Evolutionary conservation across 2,888 invertebrate genomes (phyloP).

Genomic region (Eugnorisma glareosa): DNA sequence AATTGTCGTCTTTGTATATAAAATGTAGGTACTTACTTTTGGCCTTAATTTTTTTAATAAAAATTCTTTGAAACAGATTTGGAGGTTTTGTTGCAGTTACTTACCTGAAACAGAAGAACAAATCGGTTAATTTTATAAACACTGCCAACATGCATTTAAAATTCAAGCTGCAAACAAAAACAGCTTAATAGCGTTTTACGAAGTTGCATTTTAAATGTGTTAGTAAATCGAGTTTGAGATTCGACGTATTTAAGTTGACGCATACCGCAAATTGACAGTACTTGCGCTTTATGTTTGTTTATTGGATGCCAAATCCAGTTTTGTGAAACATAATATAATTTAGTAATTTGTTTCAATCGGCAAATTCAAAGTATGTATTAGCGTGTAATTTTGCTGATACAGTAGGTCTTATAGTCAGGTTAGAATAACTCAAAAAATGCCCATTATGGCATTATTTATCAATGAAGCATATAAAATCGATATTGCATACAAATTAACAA

Average conservation of each 20-base stretch:
- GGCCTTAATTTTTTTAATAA: background rate
- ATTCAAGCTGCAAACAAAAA: constrained; percentile 8
- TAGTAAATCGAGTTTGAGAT: constrained; percentile 20
- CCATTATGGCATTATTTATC: too few species aligned
- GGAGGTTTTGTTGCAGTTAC: background rate
- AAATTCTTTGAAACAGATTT: background rate
- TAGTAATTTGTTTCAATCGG: too few species aligned
- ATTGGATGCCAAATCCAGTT: background rate
- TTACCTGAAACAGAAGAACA: constrained; percentile 39
- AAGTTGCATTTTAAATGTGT: constrained; percentile 18
- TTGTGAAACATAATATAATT: background rate
- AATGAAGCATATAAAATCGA: too few species aligned
- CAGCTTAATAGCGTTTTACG: constrained; percentile 10
- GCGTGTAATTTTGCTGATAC: too few species aligned
- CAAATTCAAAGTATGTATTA: too few species aligned
- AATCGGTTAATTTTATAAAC: constrained; percentile 15
- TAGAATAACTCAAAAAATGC: too few species aligned
- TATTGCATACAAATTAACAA: too few species aligned
- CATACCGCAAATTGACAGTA: constrained; percentile 14
- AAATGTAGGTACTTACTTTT: too few species aligned
- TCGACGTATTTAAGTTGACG: constrained; percentile 8
- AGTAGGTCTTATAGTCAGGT: too few species aligned
- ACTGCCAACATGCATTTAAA: background rate
- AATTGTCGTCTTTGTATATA: too few species aligned
- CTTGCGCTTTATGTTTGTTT: background rate